Evolutionary conservation across 2,113 vertebrate species (phyloP).

Genomic region (Budorcas taxicolor): DNA sequence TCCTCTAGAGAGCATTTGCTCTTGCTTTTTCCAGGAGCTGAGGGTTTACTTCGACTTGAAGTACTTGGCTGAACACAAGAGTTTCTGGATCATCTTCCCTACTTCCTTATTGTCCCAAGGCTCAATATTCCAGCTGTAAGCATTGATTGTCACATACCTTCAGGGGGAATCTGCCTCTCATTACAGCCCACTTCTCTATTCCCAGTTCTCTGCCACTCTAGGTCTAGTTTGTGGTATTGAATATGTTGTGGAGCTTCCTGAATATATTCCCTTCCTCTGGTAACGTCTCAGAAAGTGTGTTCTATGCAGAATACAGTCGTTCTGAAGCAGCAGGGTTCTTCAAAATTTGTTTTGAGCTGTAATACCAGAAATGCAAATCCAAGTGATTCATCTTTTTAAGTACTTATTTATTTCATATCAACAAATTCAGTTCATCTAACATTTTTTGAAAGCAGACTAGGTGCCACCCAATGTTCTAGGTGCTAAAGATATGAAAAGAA

Average conservation of each 20-base stretch:
- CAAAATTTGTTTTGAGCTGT: neutral
- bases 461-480: neutral
- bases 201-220: neutral
- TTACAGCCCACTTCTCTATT: neutral
- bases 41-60: neutral
- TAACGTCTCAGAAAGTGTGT: neutral
- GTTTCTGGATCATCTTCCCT: neutral
- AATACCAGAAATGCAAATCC: neutral
- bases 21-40: neutral
- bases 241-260: neutral
- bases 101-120: neutral
- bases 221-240: neutral
- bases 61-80: neutral
- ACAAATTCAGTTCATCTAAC: constrained; percentile 1
- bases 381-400: neutral
- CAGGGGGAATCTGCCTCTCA: neutral
- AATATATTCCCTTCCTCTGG: neutral
- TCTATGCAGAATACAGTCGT: neutral
- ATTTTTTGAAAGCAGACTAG: neutral
- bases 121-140: neutral
- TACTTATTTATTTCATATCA: neutral
- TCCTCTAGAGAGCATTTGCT: neutral
- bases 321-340: neutral
- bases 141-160: neutral
- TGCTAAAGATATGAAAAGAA: neutral